A percentile compares a stretch with the other conserved stretches of the same genome.
Evolutionary conservation across 2,888 invertebrate species (phyloP).

Genomic region (Diaphora mendica): DNA sequence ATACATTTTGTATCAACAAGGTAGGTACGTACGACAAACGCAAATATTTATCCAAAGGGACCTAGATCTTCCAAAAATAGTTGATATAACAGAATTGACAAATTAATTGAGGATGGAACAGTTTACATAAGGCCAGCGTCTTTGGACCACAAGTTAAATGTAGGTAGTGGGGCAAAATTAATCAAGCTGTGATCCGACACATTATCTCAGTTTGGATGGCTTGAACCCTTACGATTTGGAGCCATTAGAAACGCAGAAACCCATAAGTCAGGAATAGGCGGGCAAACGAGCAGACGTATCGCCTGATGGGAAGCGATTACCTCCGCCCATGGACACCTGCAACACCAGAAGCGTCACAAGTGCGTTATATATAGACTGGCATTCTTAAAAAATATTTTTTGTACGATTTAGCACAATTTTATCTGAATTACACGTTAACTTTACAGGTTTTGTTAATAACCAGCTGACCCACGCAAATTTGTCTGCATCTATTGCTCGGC

Average conservation of each 20-base stretch:
- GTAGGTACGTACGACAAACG: not conserved
- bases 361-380: too few species aligned
- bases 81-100: slow-evolving; percentile 31
- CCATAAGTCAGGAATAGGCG: too few species aligned
- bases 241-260: slow-evolving; percentile 42
- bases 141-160: slow-evolving; percentile 32
- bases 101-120: slow-evolving; percentile 57
- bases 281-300: too few species aligned
- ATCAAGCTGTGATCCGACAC: slow-evolving; percentile 71
- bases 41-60: not conserved
- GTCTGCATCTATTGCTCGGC: too few species aligned
- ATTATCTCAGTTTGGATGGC: slow-evolving; percentile 67
- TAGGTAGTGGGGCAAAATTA: slow-evolving; percentile 64
- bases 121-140: slow-evolving; percentile 41
- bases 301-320: too few species aligned
- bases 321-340: too few species aligned
- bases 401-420: too few species aligned
- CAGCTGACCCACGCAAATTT: too few species aligned
- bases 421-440: too few species aligned
- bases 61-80: slow-evolving; percentile 16
- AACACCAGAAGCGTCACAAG: too few species aligned
- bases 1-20: not conserved
- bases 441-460: too few species aligned
- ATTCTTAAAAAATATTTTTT: too few species aligned
- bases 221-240: slow-evolving; percentile 53